phyloP scores from a whole-genome alignment of 2,113 vertebrate species.

The Leptodactylus fuscus region DNA sequence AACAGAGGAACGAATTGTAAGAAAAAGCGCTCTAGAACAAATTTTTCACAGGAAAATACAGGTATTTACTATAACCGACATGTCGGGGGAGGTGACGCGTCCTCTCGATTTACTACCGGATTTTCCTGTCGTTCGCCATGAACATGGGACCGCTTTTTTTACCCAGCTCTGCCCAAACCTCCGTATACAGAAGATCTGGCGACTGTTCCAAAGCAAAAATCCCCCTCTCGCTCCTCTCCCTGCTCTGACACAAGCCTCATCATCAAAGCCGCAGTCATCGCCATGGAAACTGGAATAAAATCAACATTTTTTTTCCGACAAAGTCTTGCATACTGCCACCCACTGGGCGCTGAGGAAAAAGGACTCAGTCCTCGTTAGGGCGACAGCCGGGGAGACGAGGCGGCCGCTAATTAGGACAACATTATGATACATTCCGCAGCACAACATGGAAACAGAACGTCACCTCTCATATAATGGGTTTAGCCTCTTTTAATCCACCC shows the following conservation, averaged over 20 bases:
- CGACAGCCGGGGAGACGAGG: slow-evolving; percentile 27
- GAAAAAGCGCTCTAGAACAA: no score
- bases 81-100: no score
- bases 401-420: slow-evolving; percentile 8
- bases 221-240: slow-evolving; percentile 68
- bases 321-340: slow-evolving; percentile 79
- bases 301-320: slow-evolving; percentile 65
- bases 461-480: background rate
- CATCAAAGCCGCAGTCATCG: slow-evolving; percentile 76
- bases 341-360: slow-evolving; percentile 71
- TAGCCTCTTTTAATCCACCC: background rate
- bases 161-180: background rate
- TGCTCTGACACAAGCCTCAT: slow-evolving; percentile 61
- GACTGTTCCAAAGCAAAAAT: slow-evolving; percentile 62
- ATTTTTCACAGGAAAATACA: no score
- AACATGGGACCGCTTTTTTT: no score
- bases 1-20: no score
- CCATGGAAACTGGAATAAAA: slow-evolving; percentile 88
- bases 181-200: slow-evolving; percentile 32
- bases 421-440: slow-evolving; percentile 42
- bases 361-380: slow-evolving; percentile 37
- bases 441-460: slow-evolving; percentile 30
- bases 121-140: no score
- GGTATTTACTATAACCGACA: no score
- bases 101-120: no score